Evolutionary conservation across 1,140 invertebrate genomes (phyloP).

Genomic region (Orius insidiosus): DNA sequence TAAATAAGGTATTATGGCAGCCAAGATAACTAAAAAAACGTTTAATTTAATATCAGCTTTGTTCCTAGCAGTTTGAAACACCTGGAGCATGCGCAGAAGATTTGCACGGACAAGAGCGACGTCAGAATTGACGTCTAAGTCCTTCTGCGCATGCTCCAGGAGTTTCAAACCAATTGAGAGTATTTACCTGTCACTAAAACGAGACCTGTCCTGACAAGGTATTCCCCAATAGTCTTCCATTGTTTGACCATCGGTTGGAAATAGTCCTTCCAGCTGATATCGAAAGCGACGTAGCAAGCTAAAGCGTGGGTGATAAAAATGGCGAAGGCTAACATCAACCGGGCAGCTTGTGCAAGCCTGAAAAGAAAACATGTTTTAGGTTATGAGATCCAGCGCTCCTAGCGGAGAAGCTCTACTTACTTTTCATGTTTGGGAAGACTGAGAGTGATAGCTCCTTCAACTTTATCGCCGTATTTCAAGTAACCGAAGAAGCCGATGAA

Average conservation of each 20-base stretch:
- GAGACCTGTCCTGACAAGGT: constrained; percentile 41
- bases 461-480: constrained; percentile 48
- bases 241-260: constrained; percentile 26
- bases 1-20: constrained; percentile 59
- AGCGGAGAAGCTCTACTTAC: too few species aligned
- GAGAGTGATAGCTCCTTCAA: constrained; percentile 48
- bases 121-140: too few species aligned
- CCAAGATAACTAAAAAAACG: constrained; percentile 48
- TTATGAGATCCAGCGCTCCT: too few species aligned
- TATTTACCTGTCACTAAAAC: constrained; percentile 65
- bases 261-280: constrained; percentile 67
- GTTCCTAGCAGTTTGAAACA: too few species aligned
- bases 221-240: constrained; percentile 39
- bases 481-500: constrained; percentile 70
- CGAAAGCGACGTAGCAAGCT: constrained; percentile 77
- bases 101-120: too few species aligned
- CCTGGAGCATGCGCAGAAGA: too few species aligned
- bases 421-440: constrained; percentile 39
- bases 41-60: neutral
- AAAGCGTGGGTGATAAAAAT: constrained; percentile 73
- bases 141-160: too few species aligned
- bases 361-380: constrained; percentile 20
- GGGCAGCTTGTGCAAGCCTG: constrained; percentile 53
- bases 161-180: neutral
- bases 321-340: constrained; percentile 55